Conservation (phyloP, 2,888 invertebrate species). For the Bombyx huttoni region DNA sequence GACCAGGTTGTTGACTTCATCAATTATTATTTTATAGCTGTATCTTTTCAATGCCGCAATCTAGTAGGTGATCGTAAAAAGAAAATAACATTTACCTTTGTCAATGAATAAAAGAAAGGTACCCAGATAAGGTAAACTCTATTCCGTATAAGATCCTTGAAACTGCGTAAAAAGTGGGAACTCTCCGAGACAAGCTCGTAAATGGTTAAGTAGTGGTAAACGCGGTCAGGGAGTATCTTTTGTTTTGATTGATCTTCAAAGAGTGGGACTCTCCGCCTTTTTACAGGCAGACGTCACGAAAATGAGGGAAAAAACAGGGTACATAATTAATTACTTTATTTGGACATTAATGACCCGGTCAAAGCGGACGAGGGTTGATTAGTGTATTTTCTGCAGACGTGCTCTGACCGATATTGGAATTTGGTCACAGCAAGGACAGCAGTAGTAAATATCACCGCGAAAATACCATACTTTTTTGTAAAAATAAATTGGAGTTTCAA, state of each 20-base stretch:
- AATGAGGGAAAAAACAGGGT: conserved; percentile 54
- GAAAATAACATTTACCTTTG: conserved; percentile 25
- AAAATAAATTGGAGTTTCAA: too few species aligned
- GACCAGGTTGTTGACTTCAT: conserved; percentile 3
- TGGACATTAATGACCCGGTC: conserved; percentile 66
- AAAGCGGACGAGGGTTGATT: conserved; percentile 59
- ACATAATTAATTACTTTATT: conserved; percentile 70
- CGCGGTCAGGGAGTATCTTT: conserved; percentile 37
- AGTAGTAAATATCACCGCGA: too few species aligned
- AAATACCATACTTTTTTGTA: too few species aligned
- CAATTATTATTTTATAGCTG: conserved; percentile 5
- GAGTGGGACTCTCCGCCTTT: conserved; percentile 44
- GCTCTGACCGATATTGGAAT: conserved; percentile 27
- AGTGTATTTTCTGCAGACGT: conserved; percentile 43
- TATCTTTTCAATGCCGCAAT: conserved; percentile 4
- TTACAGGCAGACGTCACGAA: conserved; percentile 53
- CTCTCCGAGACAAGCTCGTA: conserved; percentile 50
- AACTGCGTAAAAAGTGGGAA: conserved; percentile 38
- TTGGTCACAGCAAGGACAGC: conserved; percentile 8
- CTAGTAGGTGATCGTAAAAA: conserved; percentile 11
- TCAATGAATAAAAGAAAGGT: conserved; percentile 28
- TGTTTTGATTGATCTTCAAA: conserved; percentile 66
- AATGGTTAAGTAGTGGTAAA: conserved; percentile 53
- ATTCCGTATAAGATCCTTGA: conserved; percentile 32
- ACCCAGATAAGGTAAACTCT: conserved; percentile 20